Conservation (phyloP, 1,140 invertebrate genomes). For the Venustaconcha ellipsiformis region DNA sequence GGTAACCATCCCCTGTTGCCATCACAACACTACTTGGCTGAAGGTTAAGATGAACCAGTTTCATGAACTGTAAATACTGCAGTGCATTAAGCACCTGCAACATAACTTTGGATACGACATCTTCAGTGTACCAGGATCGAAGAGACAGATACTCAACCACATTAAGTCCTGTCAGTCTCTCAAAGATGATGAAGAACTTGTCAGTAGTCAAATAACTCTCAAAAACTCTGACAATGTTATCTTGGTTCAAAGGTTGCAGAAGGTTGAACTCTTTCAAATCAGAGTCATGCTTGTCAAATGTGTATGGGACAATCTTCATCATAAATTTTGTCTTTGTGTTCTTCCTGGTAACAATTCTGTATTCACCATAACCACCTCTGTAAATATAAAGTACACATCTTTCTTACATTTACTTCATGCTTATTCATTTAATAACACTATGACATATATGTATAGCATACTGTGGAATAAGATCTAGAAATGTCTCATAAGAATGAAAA, state of each 20-base stretch:
- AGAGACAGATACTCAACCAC: conserved; percentile 88
- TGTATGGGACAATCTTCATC: conserved; percentile 45
- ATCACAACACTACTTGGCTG: conserved; percentile 98
- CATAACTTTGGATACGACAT: conserved; percentile 87
- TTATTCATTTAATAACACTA: background rate
- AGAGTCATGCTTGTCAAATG: conserved; percentile 25
- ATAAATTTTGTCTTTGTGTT: conserved; percentile 31
- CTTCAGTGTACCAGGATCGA: conserved; percentile 89
- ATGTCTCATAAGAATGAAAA: background rate
- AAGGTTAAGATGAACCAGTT: conserved; percentile 91
- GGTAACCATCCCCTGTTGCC: conserved; percentile 83
- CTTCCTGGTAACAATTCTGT: conserved; percentile 81
- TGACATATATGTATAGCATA: background rate
- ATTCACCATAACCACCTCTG: conserved; percentile 86
- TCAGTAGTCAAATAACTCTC: conserved; percentile 65
- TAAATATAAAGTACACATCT: conserved; percentile 24
- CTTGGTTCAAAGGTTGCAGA: conserved; percentile 83
- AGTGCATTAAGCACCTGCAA: conserved; percentile 73
- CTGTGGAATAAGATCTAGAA: background rate
- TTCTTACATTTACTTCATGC: background rate
- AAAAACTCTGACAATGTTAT: conserved; percentile 82
- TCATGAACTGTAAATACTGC: conserved; percentile 94
- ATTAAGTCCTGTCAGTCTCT: conserved; percentile 92
- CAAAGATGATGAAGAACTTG: conserved; percentile 78
- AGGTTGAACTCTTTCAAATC: conserved; percentile 81